Base-by-base conservation (phyloP, 2,888 invertebrate species). In the Stenoptilia bipunctidactyla region DNA sequence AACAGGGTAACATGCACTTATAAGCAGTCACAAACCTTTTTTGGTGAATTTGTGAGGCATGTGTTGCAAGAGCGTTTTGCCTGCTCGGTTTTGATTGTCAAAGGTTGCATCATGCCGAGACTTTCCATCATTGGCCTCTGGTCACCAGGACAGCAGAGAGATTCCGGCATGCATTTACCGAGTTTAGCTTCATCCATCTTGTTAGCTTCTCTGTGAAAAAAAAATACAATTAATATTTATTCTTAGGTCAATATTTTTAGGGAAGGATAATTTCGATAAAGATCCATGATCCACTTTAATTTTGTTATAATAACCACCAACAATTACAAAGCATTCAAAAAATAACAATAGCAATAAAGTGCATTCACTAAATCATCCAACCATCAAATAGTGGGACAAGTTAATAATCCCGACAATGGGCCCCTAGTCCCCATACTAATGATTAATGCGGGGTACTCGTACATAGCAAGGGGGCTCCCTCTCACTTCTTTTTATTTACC, bases 21-120 rank as follows among this genome's bases (percentile, higher is more conserved):
- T 20, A 20, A 20, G 20, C 3, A 5, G 8, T 8, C 20, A 20
- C 20, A 20, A 20, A 79, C 80, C 70, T 83, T 83, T 51, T 82
- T 83, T 27, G 84, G 83, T 10, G 84, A 83, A 49, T 72, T 75
- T 10, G 73, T 73, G 27, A 77, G 64, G 51, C 82, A 83, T n/a
- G 77, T 73, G 46, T 80, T 83, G 59, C 83, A 84, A 34, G 76
- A 66, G 2, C 83, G 65, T 47, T 77, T 79, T n/a, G 77, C 73
- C 49, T 77, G 77, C 53, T 85, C 83, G 9, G 84, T 84, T 59
- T 84, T 85, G 51, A 85, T 80, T 14, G 83, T 74, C 40, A 84
- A 67, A 15, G 83, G 84, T 55, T 82, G 80, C 82, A 84, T 77
- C 50, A 80, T 61, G 46, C 63, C 60, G 13, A 76, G 59, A 30